These are phyloP conservation scores for Anthonomus grandis DNA, from an alignment of 1,140 invertebrate genomes.

Conservation along the genomic window DNA sequence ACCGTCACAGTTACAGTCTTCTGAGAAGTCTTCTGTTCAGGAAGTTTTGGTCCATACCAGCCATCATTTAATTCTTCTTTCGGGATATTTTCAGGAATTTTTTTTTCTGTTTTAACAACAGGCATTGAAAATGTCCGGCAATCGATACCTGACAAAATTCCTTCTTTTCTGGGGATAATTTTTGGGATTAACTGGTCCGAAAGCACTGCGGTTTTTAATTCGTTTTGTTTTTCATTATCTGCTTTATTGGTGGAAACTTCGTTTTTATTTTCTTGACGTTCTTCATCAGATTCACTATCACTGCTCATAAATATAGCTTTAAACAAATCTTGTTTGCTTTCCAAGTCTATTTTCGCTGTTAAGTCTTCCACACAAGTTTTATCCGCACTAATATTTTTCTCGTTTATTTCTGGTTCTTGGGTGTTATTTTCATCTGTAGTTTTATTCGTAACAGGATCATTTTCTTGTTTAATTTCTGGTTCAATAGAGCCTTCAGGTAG, in stretches of 20 bases:
- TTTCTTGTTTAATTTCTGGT: background rate
- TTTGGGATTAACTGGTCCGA: conserved; percentile 41
- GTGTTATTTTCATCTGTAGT: no score
- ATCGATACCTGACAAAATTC: conserved; percentile 43
- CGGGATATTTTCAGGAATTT: conserved; percentile 7
- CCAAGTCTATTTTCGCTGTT: conserved; percentile 42
- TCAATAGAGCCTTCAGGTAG: background rate
- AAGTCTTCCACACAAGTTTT: conserved; percentile 36
- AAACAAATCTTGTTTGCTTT: conserved; percentile 44
- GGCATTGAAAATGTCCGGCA: conserved; percentile 30
- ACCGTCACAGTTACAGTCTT: background rate
- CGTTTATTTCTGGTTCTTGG: no score
- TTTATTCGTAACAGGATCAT: no score
- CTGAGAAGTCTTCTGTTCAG: conserved; percentile 18
- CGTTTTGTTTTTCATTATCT: conserved; percentile 28
- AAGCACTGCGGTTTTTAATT: conserved; percentile 34
- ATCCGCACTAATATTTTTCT: no score
- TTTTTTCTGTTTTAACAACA: conserved; percentile 8
- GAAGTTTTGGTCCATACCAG: conserved; percentile 42
- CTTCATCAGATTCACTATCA: conserved; percentile 41
- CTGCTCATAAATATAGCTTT: conserved; percentile 46
- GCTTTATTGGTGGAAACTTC: conserved; percentile 27
- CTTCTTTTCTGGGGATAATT: conserved; percentile 45
- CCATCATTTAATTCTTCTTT: conserved; percentile 3
- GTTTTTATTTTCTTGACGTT: conserved; percentile 30